A percentile compares a stretch with the other conserved stretches of the same genome.
Conservation (phyloP, 2,888 invertebrate species). For the Caenorhabditis panamensis region DNA sequence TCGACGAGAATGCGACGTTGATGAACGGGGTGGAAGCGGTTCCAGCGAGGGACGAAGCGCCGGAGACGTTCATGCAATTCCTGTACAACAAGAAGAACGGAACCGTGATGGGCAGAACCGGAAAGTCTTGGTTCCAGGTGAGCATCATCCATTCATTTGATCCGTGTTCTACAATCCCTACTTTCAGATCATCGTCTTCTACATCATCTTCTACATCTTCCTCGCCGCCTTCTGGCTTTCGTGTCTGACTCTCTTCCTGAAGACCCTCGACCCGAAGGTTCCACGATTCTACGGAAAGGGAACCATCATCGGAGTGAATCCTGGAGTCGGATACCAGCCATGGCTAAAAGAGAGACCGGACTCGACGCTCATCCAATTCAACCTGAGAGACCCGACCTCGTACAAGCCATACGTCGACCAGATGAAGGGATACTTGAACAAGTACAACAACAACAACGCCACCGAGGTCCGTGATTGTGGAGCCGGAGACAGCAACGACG, state of each 20-base stretch:
- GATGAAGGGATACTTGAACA: slow-evolving; percentile 72
- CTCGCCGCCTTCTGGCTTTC: slow-evolving; percentile 95
- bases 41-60: slow-evolving; percentile 61
- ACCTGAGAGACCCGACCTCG: slow-evolving; percentile 80
- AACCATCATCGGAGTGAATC: slow-evolving; percentile 93
- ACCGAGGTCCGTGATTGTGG: slow-evolving; percentile 76
- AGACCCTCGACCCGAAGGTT: slow-evolving; percentile 89
- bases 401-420: slow-evolving; percentile 73
- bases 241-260: slow-evolving; percentile 94
- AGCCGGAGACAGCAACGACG: slow-evolving; percentile 65
- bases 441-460: slow-evolving; percentile 70
- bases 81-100: slow-evolving; percentile 79
- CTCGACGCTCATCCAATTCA: slow-evolving; percentile 97
- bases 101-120: slow-evolving; percentile 78
- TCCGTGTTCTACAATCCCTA: slow-evolving; percentile 73
- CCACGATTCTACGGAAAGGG: slow-evolving; percentile 93
- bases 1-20: slow-evolving; percentile 60
- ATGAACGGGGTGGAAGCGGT: slow-evolving; percentile 59
- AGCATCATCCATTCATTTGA: not conserved
- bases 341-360: slow-evolving; percentile 94
- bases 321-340: slow-evolving; percentile 97
- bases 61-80: slow-evolving; percentile 73
- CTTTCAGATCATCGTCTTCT: slow-evolving; percentile 94
- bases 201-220: slow-evolving; percentile 93
- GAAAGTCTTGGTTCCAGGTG: slow-evolving; percentile 79